These are phyloP conservation scores for Dinomys branickii DNA, from an alignment of 2,113 vertebrate species.

Conservation along the genomic window DNA sequence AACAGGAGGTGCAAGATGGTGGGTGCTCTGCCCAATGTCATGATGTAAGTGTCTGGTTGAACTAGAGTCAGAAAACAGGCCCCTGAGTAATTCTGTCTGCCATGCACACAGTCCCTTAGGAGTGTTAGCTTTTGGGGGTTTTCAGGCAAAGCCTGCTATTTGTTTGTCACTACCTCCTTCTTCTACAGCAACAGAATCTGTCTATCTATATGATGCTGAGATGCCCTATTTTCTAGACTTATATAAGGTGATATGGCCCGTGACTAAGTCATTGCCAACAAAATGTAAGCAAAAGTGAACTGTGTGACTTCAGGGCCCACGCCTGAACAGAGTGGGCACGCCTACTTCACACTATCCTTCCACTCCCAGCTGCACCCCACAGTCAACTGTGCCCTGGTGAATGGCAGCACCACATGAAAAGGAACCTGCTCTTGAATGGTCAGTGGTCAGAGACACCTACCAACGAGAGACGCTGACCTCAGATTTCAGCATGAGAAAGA, in stretches of 20 bases:
- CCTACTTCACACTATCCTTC: background rate
- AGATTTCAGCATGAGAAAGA: background rate
- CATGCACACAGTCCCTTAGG: background rate
- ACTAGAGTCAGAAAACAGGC: background rate
- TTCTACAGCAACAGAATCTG: background rate
- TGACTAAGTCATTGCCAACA: background rate
- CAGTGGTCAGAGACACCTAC: background rate
- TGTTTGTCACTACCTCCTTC: background rate
- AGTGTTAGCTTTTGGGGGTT: background rate
- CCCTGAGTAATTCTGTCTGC: background rate
- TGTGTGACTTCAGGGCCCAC: background rate
- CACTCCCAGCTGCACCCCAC: background rate
- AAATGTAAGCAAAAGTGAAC: background rate
- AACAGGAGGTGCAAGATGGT: background rate
- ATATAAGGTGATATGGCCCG: background rate
- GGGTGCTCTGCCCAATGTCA: background rate
- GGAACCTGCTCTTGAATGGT: background rate
- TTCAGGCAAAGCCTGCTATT: background rate
- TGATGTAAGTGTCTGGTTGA: background rate
- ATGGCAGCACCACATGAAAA: background rate
- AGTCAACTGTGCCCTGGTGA: background rate
- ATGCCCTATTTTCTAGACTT: background rate
- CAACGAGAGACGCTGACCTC: background rate
- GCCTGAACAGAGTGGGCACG: background rate
- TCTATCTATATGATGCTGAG: background rate